These are phyloP conservation scores for Patiria pectinifera DNA, from an alignment of 53 echinoderm and acorn worm species.

Conservation along the genomic window DNA sequence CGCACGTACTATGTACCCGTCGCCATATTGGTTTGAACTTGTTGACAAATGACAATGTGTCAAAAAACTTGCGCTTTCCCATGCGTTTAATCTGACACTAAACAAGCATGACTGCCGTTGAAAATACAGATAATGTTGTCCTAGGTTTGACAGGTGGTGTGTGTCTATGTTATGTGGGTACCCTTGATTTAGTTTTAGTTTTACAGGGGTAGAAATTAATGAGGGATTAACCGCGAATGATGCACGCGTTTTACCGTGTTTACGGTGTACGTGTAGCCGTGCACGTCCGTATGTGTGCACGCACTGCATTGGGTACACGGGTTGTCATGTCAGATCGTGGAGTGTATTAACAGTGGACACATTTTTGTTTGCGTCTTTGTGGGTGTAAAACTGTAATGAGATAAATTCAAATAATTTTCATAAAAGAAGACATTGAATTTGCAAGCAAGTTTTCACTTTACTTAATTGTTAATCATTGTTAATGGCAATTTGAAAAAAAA, in stretches of 20 bases:
- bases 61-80: constrained; percentile 45
- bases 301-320: too few relatives aligned
- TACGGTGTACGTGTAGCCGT: neutral
- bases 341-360: too few relatives aligned
- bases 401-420: too few relatives aligned
- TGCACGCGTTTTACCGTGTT: neutral
- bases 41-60: constrained; percentile 58
- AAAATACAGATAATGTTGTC: neutral
- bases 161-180: neutral
- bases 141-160: neutral
- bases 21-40: constrained; percentile 74
- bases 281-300: neutral
- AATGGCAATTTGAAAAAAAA: too few relatives aligned
- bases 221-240: neutral
- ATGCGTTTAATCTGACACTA: constrained; percentile 5
- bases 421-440: too few relatives aligned
- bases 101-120: neutral
- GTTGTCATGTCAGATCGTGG: too few relatives aligned
- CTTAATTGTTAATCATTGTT: too few relatives aligned
- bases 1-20: constrained; percentile 15
- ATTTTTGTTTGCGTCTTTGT: too few relatives aligned
- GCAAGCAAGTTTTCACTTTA: too few relatives aligned
- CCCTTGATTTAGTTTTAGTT: neutral
- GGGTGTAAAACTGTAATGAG: too few relatives aligned
- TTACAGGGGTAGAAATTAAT: neutral